These are phyloP conservation scores for Octomys mimax DNA, from an alignment of 2,797 vertebrate genomes.

Conservation along the genomic window DNA sequence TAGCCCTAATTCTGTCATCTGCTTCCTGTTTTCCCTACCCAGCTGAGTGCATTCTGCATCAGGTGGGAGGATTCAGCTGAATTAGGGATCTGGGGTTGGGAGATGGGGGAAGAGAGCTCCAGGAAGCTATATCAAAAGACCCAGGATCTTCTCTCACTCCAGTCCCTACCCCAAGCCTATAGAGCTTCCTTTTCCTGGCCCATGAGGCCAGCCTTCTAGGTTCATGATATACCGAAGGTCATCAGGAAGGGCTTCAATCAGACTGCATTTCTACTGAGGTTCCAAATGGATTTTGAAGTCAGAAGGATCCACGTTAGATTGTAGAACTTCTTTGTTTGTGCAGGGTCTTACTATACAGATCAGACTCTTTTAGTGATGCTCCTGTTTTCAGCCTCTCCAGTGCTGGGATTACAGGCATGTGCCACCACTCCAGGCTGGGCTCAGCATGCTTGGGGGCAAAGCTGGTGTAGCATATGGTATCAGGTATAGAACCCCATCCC, in stretches of 20 bases:
- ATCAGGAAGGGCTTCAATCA: background rate
- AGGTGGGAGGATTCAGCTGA: background rate
- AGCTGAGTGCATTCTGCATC: background rate
- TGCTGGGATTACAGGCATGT: too few species aligned
- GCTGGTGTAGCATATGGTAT: too few species aligned
- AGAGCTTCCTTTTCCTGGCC: background rate
- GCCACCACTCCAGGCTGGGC: too few species aligned
- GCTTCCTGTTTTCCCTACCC: background rate
- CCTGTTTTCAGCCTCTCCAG: too few species aligned
- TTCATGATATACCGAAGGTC: background rate
- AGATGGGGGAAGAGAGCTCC: background rate
- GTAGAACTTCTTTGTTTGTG: background rate
- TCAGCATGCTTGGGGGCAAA: too few species aligned
- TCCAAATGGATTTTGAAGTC: background rate
- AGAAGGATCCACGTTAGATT: conserved; percentile 21
- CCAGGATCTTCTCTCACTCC: background rate
- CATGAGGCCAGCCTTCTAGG: background rate
- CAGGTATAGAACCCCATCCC: too few species aligned
- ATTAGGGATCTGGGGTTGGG: background rate
- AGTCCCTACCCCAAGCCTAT: background rate
- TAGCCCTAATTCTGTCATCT: conserved; percentile 6
- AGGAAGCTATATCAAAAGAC: background rate
- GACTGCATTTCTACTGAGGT: conserved; percentile 20
- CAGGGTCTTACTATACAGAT: too few species aligned
- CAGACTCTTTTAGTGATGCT: too few species aligned